A percentile compares a stretch with the other conserved stretches of the same genome.
Conservation (phyloP, 2,797 vertebrate species). For the Siniperca obscura region DNA sequence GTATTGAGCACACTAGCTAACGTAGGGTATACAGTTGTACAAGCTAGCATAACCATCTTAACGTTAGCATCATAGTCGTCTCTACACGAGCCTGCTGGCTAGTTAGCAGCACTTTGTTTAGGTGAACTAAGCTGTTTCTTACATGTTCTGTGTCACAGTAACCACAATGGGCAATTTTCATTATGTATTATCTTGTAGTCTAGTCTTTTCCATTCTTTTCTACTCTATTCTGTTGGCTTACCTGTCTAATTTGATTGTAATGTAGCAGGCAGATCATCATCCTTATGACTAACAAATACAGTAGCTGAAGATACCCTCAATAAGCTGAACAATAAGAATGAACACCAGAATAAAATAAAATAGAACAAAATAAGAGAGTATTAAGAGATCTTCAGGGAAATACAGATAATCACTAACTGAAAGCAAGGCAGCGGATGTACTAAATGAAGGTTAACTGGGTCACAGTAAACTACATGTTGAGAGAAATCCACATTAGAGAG, state of each 20-base stretch:
- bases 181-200: no score
- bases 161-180: no score
- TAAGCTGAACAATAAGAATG: not conserved
- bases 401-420: not conserved
- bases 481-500: slow-evolving; percentile 2
- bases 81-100: not conserved
- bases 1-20: not conserved
- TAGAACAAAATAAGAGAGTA: not conserved
- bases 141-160: not conserved
- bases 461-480: not conserved
- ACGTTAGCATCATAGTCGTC: not conserved
- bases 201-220: not conserved
- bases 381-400: not conserved
- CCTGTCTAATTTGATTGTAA: not conserved
- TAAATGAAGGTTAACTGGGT: not conserved
- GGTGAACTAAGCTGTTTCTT: not conserved
- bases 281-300: not conserved
- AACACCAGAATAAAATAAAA: not conserved
- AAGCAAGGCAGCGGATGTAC: not conserved
- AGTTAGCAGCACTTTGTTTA: not conserved
- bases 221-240: not conserved
- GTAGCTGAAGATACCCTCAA: not conserved
- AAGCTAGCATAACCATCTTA: not conserved
- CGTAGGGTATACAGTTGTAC: no score
- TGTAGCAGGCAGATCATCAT: not conserved